Base-by-base conservation (phyloP, 2,888 invertebrate genomes). In the Diachrysia chrysitis region DNA sequence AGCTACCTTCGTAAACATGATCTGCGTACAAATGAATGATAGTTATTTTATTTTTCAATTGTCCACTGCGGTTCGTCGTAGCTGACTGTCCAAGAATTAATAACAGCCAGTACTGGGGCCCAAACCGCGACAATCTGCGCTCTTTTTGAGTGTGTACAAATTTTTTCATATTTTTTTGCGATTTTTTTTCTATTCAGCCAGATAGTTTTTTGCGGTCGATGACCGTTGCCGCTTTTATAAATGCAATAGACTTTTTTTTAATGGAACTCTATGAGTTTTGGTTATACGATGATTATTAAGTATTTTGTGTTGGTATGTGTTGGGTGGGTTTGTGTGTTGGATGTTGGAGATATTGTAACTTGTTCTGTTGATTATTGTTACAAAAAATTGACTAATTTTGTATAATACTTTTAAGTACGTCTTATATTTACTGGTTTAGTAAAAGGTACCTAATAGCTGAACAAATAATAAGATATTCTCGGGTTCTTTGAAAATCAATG, bases 1-100 rank as follows among this genome's bases (percentile, higher is more conserved):
- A 92, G 91, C 92, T 91, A 91, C 91, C 78, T 73, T 67, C 55
- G 83, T 87, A 88, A 90, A 90, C 84, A 90, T 90, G 87, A 90
- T 89, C 81, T 87, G 81, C 70, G 66, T 83, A 83, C 85, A 94
- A 94, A 94, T 94, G 92, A 94, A 92, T 94, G 87, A 93, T 94
- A 90, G 93, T 92, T 91, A 92, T 94, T 95, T 95, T 93, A 94
- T 94, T 94, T 94, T 94, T 92, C 94, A 90, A 94, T 94, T 92
- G 92, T 88, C 77, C 87, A 69, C 79, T 92, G 94, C 90, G 94
- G 93, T 93, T 82, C 85, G 83, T 81, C 84, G 85, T 85, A 73
- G 80, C 83, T 81, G 90, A 79, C 86, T 89, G 90, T 88, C 93
- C 94, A 94, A 93, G 94, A 93, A 93, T 94, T 94, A 95, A 95